phyloP scores from a whole-genome alignment of 2,797 vertebrate species.

The Aulostomus chinensis region DNA sequence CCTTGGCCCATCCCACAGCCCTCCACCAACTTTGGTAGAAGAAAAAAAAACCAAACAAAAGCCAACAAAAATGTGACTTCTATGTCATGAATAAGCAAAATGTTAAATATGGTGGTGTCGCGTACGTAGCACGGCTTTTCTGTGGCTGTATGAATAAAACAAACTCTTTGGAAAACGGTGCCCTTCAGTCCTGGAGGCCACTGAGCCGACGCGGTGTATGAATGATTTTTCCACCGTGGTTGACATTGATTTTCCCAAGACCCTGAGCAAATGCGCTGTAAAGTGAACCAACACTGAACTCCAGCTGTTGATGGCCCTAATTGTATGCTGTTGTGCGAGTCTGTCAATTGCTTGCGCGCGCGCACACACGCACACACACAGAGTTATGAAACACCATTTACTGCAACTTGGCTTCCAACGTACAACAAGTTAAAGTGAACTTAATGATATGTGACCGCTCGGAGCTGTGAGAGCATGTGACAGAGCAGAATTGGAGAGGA shows the following conservation, averaged over 20 bases:
- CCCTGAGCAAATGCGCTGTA: slow-evolving; percentile 17
- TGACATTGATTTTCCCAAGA: slow-evolving; percentile 53
- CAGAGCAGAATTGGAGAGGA: slow-evolving; percentile 2
- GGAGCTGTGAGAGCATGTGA: slow-evolving; percentile 17
- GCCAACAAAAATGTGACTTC: no score
- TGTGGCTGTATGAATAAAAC: background rate
- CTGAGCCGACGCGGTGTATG: background rate
- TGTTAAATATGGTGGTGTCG: no score
- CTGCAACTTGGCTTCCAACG: slow-evolving; percentile 4
- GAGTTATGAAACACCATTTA: slow-evolving; percentile 8
- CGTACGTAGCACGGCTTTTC: no score
- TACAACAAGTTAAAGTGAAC: slow-evolving; percentile 15
- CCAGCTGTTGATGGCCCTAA: slow-evolving; percentile 13
- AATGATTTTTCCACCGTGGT: slow-evolving; percentile 57
- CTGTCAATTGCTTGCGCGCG: no score
- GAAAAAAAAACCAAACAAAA: no score
- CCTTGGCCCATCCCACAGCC: no score
- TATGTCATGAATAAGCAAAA: no score
- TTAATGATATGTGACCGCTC: slow-evolving; percentile 33
- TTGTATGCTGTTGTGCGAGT: background rate
- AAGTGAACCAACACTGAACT: slow-evolving; percentile 24
- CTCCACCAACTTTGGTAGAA: no score
- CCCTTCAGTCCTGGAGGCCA: background rate
- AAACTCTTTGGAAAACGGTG: background rate
- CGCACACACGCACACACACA: slow-evolving; percentile 15